Conservation (phyloP, 2,888 invertebrate genomes). For the Andrena praecox region DNA sequence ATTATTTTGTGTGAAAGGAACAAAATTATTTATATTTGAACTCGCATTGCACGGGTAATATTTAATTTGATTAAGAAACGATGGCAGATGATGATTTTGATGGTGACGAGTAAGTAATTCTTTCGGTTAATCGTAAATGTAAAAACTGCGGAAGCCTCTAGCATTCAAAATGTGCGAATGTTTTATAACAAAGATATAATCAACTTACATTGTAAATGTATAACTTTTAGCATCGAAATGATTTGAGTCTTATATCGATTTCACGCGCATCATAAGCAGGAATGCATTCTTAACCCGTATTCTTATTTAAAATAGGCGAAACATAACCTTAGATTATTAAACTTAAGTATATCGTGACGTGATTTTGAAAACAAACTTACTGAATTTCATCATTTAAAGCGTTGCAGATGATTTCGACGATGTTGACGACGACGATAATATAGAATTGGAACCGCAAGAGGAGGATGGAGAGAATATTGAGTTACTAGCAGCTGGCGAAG, state of each 20-base stretch:
- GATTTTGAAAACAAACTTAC: not conserved
- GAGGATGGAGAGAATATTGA: constrained; percentile 95
- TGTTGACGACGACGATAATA: constrained; percentile 95
- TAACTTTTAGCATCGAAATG: not conserved
- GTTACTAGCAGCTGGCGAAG: constrained; percentile 92
- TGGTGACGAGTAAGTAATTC: constrained; percentile 89
- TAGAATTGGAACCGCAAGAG: constrained; percentile 94
- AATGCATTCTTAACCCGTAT: not conserved
- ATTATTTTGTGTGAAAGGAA: too few species aligned
- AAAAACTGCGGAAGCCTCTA: not conserved
- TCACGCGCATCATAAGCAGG: not conserved
- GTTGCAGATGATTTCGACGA: constrained; percentile 94
- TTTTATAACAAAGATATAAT: not conserved
- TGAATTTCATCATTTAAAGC: constrained; percentile 82
- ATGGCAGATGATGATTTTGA: constrained; percentile 97
- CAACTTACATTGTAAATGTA: not conserved
- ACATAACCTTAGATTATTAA: constrained; percentile 10
- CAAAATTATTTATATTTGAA: not conserved
- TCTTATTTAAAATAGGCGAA: not conserved
- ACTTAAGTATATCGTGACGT: too few species aligned
- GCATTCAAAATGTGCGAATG: not conserved
- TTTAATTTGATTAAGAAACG: constrained; percentile 32
- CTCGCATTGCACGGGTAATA: not conserved
- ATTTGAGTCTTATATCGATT: not conserved
- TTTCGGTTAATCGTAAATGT: not conserved